Percentiles rank a stretch among this genome's conserved stretches.
Evolutionary conservation across 2,113 vertebrate genomes (phyloP).

Genomic region (Pterophyllum scalare): DNA sequence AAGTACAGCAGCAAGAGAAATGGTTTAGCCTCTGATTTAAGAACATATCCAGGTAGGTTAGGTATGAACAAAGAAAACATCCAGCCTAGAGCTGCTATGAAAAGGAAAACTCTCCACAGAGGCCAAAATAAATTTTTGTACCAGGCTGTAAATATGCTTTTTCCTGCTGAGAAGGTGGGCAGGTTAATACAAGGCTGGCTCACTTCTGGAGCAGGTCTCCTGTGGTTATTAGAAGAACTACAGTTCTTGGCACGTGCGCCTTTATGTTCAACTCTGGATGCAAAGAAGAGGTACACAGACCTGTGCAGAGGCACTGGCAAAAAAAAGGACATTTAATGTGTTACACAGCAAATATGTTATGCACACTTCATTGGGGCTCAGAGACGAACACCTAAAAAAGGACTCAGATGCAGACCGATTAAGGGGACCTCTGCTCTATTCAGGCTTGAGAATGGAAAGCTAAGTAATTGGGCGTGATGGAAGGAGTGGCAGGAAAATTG

Average conservation of each 20-base stretch:
- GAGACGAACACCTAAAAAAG: constrained; percentile 8
- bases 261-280: not conserved
- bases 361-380: not conserved
- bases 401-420: constrained; percentile 24
- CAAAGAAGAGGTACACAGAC: not conserved
- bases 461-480: constrained; percentile 59
- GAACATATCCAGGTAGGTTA: not conserved
- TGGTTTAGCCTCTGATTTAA: not conserved
- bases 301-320: not conserved
- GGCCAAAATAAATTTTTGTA: too few species aligned
- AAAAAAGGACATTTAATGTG: not conserved
- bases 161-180: not conserved
- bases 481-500: constrained; percentile 31
- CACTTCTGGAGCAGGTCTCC: not conserved
- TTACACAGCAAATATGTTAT: not conserved
- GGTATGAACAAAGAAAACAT: not conserved
- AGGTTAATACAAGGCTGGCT: not conserved
- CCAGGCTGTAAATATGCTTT: not conserved
- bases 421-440: constrained; percentile 46
- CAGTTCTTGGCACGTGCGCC: not conserved
- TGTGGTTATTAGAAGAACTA: not conserved
- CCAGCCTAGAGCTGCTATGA: too few species aligned
- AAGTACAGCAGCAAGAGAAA: not conserved
- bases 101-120: too few species aligned
- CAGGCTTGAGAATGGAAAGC: constrained; percentile 7